Evolutionary conservation across 35 echinoderm and acorn worm genomes (phyloP), one percentile per base, ranked within the genome.

Genomic region (Patiria miniata): DNA sequence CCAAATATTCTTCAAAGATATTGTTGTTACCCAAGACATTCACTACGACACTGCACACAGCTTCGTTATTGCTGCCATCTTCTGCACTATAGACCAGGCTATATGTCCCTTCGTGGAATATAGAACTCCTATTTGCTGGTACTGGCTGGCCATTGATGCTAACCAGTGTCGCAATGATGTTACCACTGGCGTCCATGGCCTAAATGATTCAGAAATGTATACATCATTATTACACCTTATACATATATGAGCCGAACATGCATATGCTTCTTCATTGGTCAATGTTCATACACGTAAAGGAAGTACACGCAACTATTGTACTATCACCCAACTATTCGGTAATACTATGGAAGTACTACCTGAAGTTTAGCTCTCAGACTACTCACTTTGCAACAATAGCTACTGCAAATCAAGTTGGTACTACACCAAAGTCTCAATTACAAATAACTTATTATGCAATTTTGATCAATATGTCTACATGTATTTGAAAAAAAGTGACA

Each of bases 51-150:
- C 29, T 23, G 29, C 65, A 73, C 29, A 10, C 34, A 26, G 65
- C 65, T 10, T 26, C 26, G 29, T 73, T 73, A 23, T 23, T 23
- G 26, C 65, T 73, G 26, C 19, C 34, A 34, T 73, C 65, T 30
- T 12, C 1, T 26, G 65, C 65, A 32, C 21, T 5, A 30, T 73
- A 73, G 29, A 73, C 29, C 19, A 73, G 65, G 65, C 65, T 18
- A 73, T 73, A 73, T 32, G 65, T 73, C 26, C 29, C 65, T 73
- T 73, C 65, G 14, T 26, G 23, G 34, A 73, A 73, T 73, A 73
- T 34, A 32, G 65, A 32, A 23, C 30, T 73, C 65, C 15, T 73
- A 30, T 73, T 73, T 18, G 65, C 65, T 28, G 65, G 65, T 73
- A 73, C 65, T 32, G 65, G 34, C 34, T 1, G 26, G 3, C 65